These are phyloP conservation scores for Parotia lawesii DNA, from an alignment of 2,113 vertebrate genomes.

Conservation along the genomic window DNA sequence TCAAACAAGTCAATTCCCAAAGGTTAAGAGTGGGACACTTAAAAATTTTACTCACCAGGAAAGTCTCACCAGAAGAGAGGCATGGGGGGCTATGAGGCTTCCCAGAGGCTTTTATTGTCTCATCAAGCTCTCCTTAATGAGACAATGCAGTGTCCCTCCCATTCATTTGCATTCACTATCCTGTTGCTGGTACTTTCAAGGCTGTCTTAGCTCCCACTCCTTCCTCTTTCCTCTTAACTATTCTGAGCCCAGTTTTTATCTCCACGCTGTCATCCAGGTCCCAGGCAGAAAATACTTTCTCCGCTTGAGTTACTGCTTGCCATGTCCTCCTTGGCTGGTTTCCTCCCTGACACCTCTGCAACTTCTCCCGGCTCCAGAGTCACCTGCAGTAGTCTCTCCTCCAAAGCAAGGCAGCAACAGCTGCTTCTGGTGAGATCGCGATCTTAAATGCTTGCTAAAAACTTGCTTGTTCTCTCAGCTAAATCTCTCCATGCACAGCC, in stretches of 20 bases:
- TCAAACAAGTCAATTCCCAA: background rate
- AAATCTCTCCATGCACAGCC: accelerated
- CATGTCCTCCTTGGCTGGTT: background rate
- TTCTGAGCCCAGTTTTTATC: background rate
- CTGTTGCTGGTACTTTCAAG: background rate
- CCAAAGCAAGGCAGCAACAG: background rate
- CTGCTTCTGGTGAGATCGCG: background rate
- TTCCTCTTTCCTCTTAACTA: background rate
- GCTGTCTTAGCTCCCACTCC: background rate
- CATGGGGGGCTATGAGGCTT: background rate
- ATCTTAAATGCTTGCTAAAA: background rate
- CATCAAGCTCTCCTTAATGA: background rate
- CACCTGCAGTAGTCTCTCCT: background rate
- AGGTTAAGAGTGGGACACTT: background rate
- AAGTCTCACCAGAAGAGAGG: background rate
- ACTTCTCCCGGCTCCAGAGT: background rate
- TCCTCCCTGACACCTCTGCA: background rate
- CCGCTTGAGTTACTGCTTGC: background rate
- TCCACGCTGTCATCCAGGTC: background rate
- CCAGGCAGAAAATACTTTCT: background rate
- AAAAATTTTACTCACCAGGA: constrained; percentile 36
- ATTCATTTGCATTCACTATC: background rate
- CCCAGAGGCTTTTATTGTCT: constrained; percentile 9
- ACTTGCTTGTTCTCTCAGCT: background rate
- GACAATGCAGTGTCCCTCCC: background rate